Conservation (phyloP, 2,888 invertebrate species). For the Apoda limacodes region DNA sequence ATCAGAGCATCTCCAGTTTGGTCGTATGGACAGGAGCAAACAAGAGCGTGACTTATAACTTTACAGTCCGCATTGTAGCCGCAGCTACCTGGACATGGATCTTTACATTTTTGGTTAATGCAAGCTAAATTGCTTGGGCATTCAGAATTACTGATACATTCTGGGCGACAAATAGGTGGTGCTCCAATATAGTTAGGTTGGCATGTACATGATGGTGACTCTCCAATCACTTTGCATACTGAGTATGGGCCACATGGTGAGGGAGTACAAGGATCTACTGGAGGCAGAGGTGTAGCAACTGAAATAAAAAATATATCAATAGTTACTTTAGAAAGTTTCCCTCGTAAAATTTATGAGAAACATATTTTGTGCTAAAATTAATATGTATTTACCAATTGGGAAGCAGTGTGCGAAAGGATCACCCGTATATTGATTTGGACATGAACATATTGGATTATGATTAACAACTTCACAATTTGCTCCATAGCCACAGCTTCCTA, state of each 20-base stretch:
- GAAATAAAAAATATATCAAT: no score
- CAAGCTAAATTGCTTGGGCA: slow-evolving; percentile 75
- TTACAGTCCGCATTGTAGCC: slow-evolving; percentile 78
- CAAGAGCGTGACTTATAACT: slow-evolving; percentile 79
- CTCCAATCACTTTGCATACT: slow-evolving; percentile 71
- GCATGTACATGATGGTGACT: slow-evolving; percentile 76
- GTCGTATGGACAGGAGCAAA: slow-evolving; percentile 72
- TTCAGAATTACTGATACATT: slow-evolving; percentile 76
- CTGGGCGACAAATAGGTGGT: slow-evolving; percentile 75
- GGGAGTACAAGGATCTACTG: slow-evolving; percentile 72
- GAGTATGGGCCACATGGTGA: slow-evolving; percentile 77
- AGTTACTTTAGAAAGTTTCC: no score
- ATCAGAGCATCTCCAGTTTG: slow-evolving; percentile 76
- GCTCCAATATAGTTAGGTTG: slow-evolving; percentile 70
- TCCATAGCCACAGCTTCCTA: slow-evolving; percentile 78
- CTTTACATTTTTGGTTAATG: slow-evolving; percentile 75
- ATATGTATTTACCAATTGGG: slow-evolving; percentile 52
- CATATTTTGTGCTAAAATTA: no score
- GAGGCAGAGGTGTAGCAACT: slow-evolving; percentile 47
- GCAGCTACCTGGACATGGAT: slow-evolving; percentile 78
- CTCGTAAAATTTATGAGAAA: no score
- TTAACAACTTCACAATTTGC: slow-evolving; percentile 80
- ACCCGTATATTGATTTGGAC: slow-evolving; percentile 73
- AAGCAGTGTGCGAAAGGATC: slow-evolving; percentile 79
- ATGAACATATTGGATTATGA: slow-evolving; percentile 80